Evolutionary conservation across 2,888 invertebrate species (phyloP), one percentile per base, ranked within the genome.

Genomic region (Leptinotarsa haldemani): DNA sequence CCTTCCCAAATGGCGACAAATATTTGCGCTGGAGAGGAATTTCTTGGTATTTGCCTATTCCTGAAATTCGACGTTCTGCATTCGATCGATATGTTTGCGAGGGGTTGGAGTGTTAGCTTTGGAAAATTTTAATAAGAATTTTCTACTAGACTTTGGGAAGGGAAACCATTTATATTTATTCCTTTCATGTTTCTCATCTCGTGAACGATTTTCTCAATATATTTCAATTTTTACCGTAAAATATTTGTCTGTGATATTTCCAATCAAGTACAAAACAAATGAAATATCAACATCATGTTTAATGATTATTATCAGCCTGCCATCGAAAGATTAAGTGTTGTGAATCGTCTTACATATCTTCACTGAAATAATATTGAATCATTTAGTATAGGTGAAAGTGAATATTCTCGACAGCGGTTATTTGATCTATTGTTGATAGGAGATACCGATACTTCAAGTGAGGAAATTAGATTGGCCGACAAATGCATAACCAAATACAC

Each of bases 11-110:
- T 52, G 56, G 13, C 56, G 22, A 56, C 56, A 56, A 56, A 56
- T 22, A 56, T 56, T 13, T 22, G 15, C 56, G 13, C 12, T 56
- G 53, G 13, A 56, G n/a, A 4, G n/a, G 1, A 18, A 56, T 56
- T 20, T 15, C 22, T 56, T 4, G 22, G 4, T 56, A 22, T 56
- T 25, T 56, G 15, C 13, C 12, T 18, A 18, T 22, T 56, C 56
- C 22, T 22, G 56, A 20, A 22, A 56, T 56, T 56, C 13, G 13
- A 20, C 56, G 22, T 22, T 56, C 56, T 22, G 22, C 15, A 22
- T 56, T 56, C 56, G 22, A 56, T 56, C 56, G 20, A 22, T 20
- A 56, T 56, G 56, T 56, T 56, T 56, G 56, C 56, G 56, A 56
- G 16, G 20, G 22, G 15, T 25, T 18, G 22, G 20, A 56, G 13